Evolutionary conservation across 2,113 vertebrate genomes (phyloP), one percentile per base, ranked within the genome.

Genomic region (Ptilorrhoa leucosticta): DNA sequence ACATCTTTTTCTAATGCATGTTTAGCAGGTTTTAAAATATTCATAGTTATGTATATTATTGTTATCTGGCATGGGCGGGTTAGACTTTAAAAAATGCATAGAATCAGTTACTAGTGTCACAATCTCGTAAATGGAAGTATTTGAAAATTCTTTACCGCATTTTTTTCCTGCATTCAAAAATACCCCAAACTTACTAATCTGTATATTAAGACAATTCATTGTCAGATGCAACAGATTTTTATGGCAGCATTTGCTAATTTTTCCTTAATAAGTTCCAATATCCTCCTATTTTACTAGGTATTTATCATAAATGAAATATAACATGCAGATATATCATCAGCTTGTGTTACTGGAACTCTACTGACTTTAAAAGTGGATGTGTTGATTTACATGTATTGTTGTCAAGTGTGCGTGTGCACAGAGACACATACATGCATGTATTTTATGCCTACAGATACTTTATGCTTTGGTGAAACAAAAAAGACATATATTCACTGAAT

Each of bases 1-100:
- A 73, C 50, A 87, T 86, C 44, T 97, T 97, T 95, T 95, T 95
- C 94, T 97, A 96, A 94, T 65, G 79, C 18, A 57, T 7, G 5
- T 92, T 97, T 88, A 97, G 89, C 72, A 75, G 65, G 76, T 84
- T 94, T 97, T 96, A 78, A 97, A 97, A 97, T 96, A 97, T 95
- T 97, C 58, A 87, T 94, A 73, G 58, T 66, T 96, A 92, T 86
- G 51, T 94, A 83, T 39, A 57, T 96, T 94, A 89, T 94, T 91
- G 85, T 95, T 92, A 96, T 91, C 85, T 95, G 83, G 39, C 58
- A 91, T 22, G 9, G 79, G 79, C 65, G 89, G n/a, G 57, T 53
- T 75, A 78, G 84, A 96, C 65, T 82, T 97, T 83, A 68, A 94
- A 97, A 96, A 97, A 96, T 90, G 85, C 91, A 94, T 86, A 47